Base-by-base conservation (phyloP, 2,113 vertebrate species). In the Tragelaphus strepsiceros region DNA sequence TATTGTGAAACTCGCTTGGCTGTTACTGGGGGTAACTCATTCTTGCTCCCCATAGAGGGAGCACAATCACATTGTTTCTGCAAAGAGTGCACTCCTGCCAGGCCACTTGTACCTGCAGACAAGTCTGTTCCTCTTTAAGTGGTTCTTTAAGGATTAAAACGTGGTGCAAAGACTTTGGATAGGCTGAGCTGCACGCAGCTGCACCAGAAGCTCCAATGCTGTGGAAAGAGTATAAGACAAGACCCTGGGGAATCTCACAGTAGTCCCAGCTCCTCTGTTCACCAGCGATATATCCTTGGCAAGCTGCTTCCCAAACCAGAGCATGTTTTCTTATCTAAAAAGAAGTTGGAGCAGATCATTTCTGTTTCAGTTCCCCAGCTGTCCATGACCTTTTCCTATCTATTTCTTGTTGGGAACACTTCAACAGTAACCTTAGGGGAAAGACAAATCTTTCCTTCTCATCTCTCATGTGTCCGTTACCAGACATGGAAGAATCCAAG, bases 131-230 rank as follows among this genome's bases (percentile, higher is more conserved):
- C 90, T 90, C 93, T 86, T 22, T 49, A 61, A 39, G 49, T 32
- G 32, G 35, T 24, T 92, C 96, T 94, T 90, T 91, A 83, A 96
- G 62, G 88, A 90, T 94, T 94, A 81, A 81, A 84, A 32, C 84
- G 46, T 19, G 22, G 39, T 24, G 22, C 53, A 87, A 53, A 93
- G 64, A 30, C 11, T 95, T 56, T 13, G 10, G 49, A 53, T 90
- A 51, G 94, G 84, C 90, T 2, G 8, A 12, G 17, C 26, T 56
- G 24, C 51, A 71, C 2, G 1, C 35, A 62, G 62, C 80, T 94
- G 46, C 83, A 84, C 14, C 28, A 91, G 43, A 86, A 54, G 10
- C 56, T 61, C 51, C 49, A 30, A 9, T 8, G 26, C 19, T 7
- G 5, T 35, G 24, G 2, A 39, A 1, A 92, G 15, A 85, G 67